phyloP scores from a whole-genome alignment of 2,113 vertebrate species.

The Seriola aureovittata region DNA sequence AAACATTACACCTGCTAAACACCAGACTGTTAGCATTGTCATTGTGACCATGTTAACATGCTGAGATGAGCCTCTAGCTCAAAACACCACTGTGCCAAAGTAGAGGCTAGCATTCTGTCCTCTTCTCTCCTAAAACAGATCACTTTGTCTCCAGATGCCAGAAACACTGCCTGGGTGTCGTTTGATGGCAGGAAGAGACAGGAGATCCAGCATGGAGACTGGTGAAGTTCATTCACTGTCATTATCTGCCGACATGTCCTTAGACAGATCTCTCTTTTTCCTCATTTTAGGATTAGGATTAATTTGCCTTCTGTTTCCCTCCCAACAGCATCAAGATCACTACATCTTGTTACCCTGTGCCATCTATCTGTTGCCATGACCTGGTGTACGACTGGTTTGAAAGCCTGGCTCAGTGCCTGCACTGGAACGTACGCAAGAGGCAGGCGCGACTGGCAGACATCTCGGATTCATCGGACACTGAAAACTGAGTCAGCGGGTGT shows the following conservation, averaged over 20 bases:
- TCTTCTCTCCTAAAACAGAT: constrained; percentile 73
- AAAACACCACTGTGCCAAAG: background rate
- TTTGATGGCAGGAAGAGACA: constrained; percentile 88
- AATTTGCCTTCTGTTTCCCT: background rate
- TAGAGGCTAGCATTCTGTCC: background rate
- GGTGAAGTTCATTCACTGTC: constrained; percentile 59
- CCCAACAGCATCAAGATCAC: constrained; percentile 86
- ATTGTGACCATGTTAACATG: background rate
- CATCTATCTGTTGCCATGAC: constrained; percentile 88
- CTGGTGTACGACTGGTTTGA: constrained; percentile 90
- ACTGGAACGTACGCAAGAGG: constrained; percentile 89
- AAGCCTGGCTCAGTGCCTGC: constrained; percentile 88
- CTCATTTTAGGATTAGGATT: background rate
- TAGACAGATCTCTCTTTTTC: background rate
- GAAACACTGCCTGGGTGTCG: constrained; percentile 88
- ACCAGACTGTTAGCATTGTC: background rate
- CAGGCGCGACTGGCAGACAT: constrained; percentile 81
- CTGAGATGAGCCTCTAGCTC: background rate
- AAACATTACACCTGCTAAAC: background rate
- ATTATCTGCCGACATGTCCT: background rate
- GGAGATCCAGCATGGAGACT: constrained; percentile 88
- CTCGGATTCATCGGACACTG: constrained; percentile 83
- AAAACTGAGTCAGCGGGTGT: constrained; percentile 72
- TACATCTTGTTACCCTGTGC: constrained; percentile 87
- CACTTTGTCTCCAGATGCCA: constrained; percentile 86